A percentile compares a stretch with the other conserved stretches of the same genome.
Evolutionary conservation across 2,113 vertebrate species (phyloP).

Genomic region (Mesocricetus auratus): DNA sequence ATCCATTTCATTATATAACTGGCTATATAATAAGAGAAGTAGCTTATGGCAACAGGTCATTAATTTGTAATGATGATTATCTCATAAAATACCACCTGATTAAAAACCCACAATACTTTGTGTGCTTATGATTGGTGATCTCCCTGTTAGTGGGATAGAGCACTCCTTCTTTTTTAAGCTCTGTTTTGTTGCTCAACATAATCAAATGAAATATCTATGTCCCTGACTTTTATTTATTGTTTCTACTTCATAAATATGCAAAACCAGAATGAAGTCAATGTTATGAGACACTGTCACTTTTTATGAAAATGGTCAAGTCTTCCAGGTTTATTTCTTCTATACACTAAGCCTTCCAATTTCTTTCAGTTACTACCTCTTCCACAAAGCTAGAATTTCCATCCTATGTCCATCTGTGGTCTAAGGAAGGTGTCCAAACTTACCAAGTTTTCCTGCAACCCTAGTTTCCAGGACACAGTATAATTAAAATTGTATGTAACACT

Average conservation of each 20-base stretch:
- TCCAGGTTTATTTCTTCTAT: neutral
- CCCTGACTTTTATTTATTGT: neutral
- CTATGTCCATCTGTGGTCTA: too few relatives aligned
- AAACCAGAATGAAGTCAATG: neutral
- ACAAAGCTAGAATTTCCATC: too few relatives aligned
- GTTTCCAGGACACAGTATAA: neutral
- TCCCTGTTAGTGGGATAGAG: neutral
- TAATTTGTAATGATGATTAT: neutral
- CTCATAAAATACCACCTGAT: neutral
- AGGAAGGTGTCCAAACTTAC: neutral
- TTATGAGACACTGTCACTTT: neutral
- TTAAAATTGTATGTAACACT: neutral
- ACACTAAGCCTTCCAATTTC: neutral
- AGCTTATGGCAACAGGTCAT: neutral
- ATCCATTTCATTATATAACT: neutral
- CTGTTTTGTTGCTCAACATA: neutral
- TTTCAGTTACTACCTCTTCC: neutral
- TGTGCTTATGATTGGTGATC: neutral
- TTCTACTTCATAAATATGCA: neutral
- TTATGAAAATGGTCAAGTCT: neutral
- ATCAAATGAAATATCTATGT: neutral
- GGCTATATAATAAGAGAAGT: neutral
- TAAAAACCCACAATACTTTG: neutral
- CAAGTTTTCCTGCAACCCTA: neutral
- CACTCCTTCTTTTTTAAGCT: neutral